A percentile compares a stretch with the other conserved stretches of the same genome.
phyloP scores from a whole-genome alignment of 2,888 invertebrate species.

The Metacarcinus magister region DNA sequence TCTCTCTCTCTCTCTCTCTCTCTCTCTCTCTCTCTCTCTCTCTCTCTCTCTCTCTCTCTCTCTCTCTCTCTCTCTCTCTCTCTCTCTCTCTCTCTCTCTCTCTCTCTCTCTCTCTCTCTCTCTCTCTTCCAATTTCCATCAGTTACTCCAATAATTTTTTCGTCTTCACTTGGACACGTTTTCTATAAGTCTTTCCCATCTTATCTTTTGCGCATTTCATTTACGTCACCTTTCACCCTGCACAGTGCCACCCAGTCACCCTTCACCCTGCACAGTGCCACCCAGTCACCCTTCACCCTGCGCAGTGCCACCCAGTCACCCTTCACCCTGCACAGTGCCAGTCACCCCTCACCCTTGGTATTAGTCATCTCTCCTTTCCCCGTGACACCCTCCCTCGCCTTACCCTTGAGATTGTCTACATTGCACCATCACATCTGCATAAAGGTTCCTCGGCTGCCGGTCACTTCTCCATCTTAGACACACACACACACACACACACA shows the following conservation, averaged over 20 bases:
- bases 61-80: too few species aligned
- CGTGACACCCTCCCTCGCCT: conserved; percentile 3
- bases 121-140: neutral
- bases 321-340: neutral
- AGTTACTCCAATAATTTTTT: neutral
- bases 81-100: too few species aligned
- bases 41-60: too few species aligned
- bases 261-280: neutral
- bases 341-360: conserved; percentile 17
- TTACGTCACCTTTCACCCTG: neutral
- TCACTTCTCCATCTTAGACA: conserved; percentile 10
- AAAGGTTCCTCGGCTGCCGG: neutral
- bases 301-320: neutral
- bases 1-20: neutral
- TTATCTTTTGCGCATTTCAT: too few species aligned
- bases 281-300: neutral
- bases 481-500: conserved; percentile 15
- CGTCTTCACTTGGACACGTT: too few species aligned
- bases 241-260: neutral
- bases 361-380: conserved; percentile 1
- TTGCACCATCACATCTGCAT: conserved; percentile 63
- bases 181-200: neutral
- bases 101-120: too few species aligned
- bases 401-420: conserved; percentile 43
- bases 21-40: neutral